Conservation (phyloP, 2,888 invertebrate genomes). For the Phengaris arion region DNA sequence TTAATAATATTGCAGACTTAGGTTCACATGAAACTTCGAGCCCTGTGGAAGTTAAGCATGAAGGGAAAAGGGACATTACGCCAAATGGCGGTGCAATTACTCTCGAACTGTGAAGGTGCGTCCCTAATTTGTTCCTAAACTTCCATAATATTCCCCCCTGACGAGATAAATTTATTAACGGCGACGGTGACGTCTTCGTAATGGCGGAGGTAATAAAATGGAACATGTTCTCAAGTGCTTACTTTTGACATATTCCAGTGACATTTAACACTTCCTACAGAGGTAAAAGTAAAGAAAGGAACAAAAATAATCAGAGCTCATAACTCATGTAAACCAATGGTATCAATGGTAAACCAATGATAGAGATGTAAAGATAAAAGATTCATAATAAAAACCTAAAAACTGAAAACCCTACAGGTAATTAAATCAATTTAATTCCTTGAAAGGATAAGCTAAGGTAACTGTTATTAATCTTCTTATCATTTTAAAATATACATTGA, state of each 20-base stretch:
- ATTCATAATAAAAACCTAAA: too few relatives aligned
- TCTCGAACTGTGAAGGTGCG: slow-evolving; percentile 62
- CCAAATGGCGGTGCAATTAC: slow-evolving; percentile 64
- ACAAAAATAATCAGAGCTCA: too few relatives aligned
- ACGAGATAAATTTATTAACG: slow-evolving; percentile 76
- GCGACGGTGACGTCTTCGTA: slow-evolving; percentile 55
- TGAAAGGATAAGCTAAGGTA: too few relatives aligned
- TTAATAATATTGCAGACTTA: neutral
- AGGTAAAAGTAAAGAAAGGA: too few relatives aligned
- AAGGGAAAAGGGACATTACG: slow-evolving; percentile 47
- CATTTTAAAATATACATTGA: too few relatives aligned
- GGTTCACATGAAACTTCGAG: slow-evolving; percentile 1
- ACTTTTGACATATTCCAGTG: slow-evolving; percentile 1
- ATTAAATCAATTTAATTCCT: too few relatives aligned
- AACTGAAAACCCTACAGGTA: too few relatives aligned
- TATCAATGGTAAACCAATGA: too few relatives aligned
- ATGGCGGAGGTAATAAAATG: slow-evolving; percentile 51
- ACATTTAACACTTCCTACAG: neutral
- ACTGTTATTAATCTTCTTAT: too few relatives aligned
- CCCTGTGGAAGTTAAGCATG: neutral
- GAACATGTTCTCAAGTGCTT: slow-evolving; percentile 27
- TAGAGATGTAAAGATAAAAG: too few relatives aligned
- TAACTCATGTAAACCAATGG: too few relatives aligned
- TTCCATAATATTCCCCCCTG: slow-evolving; percentile 71
- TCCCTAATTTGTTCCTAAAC: slow-evolving; percentile 74